phyloP scores from a whole-genome alignment of 2,888 invertebrate genomes.

The Bellardia bayeri region DNA sequence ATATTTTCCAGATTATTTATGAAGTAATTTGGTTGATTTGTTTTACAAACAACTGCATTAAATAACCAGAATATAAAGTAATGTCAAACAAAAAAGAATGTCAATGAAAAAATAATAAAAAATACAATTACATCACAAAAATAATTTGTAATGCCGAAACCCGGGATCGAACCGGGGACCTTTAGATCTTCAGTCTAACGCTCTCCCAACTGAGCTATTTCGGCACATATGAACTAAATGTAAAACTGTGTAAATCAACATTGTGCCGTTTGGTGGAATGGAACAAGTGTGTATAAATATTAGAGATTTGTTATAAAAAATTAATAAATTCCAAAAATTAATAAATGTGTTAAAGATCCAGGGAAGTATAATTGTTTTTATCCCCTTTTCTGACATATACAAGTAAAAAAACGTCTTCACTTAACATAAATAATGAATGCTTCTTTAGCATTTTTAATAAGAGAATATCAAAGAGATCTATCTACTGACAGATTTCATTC shows the following conservation, averaged over 20 bases:
- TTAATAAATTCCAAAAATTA: too few species aligned
- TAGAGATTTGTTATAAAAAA: too few species aligned
- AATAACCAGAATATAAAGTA: neutral
- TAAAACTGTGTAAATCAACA: neutral
- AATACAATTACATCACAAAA: constrained; percentile 22
- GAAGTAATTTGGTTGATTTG: constrained; percentile 38
- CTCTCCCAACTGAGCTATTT: constrained; percentile 84
- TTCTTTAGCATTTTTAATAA: too few species aligned
- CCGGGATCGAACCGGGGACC: constrained; percentile 82
- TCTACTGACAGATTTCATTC: too few species aligned
- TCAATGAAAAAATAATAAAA: constrained; percentile 28
- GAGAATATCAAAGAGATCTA: too few species aligned
- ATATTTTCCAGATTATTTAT: constrained; percentile 54
- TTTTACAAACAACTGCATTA: neutral
- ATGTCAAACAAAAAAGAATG: constrained; percentile 20
- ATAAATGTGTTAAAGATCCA: too few species aligned
- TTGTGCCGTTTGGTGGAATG: too few species aligned
- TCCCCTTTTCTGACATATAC: too few species aligned
- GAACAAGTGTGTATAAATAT: too few species aligned
- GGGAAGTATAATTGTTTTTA: too few species aligned
- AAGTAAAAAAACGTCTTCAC: too few species aligned
- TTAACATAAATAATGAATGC: too few species aligned
- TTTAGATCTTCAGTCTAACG: constrained; percentile 83
- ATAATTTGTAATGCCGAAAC: constrained; percentile 76
- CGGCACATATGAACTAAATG: constrained; percentile 70